Evolutionary conservation across 2,797 vertebrate genomes (phyloP), one percentile per base, ranked within the genome.

Genomic region (Falco peregrinus): DNA sequence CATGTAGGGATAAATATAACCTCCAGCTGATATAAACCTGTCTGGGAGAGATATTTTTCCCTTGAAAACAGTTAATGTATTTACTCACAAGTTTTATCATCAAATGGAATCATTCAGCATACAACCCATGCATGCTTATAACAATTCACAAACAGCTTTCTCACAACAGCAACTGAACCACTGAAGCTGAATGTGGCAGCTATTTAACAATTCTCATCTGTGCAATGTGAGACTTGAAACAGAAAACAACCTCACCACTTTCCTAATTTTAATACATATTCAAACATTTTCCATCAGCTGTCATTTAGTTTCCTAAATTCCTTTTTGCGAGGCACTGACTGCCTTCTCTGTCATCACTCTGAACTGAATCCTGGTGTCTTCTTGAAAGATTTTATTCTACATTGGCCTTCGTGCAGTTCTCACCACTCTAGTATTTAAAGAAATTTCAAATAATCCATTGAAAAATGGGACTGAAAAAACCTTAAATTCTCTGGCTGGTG

Each of bases 201-300:
- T 95, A 39, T 73, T 95, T 95, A 87, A 87, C 84, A 92, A 69
- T 87, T 93, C 73, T 93, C 43, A 45, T 83, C 86, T 81, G 69
- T 56, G 50, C 53, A 74, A 65, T 8, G 53, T 80, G 93, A 95
- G 80, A 88, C 48, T 95, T 97, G 90, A 88, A 97, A 95, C 87
- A 94, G 83, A 70, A 90, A 86, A 63, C 84, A 80, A 65, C 78
- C 86, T 91, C 91, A 82, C 37, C 77, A 25, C 60, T 83, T 90
- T 41, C 68, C 37, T 28, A 61, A 48, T 21, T 89, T 93, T 64
- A 60, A 89, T 87, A 19, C 64, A 89, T 93, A 94, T 94, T 92
- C 80, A 92, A 90, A 75, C 48, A 65, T 61, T 90, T 94, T 74
- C 71, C 39, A 7, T 80, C 84, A 92, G 47, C 53, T 93, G 65